phyloP scores from a whole-genome alignment of 2,797 vertebrate species.

The Prionace glauca region DNA sequence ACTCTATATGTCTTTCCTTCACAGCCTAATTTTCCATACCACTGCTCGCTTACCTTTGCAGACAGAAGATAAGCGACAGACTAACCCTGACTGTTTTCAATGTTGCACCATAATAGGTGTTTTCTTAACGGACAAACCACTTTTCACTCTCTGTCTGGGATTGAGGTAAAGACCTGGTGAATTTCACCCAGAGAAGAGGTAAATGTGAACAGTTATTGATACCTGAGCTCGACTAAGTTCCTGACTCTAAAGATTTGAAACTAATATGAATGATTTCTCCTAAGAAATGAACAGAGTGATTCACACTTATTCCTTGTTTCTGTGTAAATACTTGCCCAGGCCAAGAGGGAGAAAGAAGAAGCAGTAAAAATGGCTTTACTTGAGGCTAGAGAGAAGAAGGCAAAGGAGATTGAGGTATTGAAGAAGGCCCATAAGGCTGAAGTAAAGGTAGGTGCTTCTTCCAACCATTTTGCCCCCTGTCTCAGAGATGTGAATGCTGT shows the following conservation, averaged over 20 bases:
- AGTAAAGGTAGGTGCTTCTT: constrained; percentile 45
- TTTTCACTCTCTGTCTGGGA: not conserved
- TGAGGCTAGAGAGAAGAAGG: constrained; percentile 45
- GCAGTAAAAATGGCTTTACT: constrained; percentile 53
- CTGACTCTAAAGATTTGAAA: not conserved
- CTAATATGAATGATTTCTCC: not conserved
- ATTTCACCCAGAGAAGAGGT: not conserved
- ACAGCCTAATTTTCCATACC: not conserved
- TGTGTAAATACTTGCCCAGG: constrained; percentile 46
- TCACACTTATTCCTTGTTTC: not conserved
- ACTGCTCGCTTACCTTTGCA: not conserved
- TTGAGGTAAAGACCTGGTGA: not conserved
- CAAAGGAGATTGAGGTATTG: constrained; percentile 46
- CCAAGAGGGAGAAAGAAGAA: constrained; percentile 47
- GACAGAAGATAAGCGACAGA: not conserved
- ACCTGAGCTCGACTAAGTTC: not conserved
- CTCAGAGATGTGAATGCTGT: not conserved
- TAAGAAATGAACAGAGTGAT: not conserved
- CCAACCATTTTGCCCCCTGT: not conserved
- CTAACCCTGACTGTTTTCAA: not conserved
- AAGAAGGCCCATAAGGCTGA: constrained; percentile 46
- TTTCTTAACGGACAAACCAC: not conserved
- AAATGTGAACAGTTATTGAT: not conserved
- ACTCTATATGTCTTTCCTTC: not conserved
- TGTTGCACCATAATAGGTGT: not conserved